Percentiles rank a stretch among this genome's conserved stretches.
phyloP scores from a whole-genome alignment of 2,888 invertebrate species.

The Synanthedon andrenaeformis region DNA sequence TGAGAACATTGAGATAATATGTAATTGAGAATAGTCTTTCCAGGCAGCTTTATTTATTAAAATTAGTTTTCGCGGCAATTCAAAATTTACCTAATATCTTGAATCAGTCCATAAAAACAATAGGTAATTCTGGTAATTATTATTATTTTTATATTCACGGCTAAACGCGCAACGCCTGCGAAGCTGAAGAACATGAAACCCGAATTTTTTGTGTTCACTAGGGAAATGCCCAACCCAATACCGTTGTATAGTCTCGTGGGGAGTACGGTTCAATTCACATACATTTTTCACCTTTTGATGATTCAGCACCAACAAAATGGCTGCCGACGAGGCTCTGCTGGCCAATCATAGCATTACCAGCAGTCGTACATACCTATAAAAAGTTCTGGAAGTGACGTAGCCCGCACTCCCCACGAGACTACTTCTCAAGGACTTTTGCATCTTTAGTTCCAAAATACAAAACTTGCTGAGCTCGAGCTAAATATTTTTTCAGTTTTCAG shows the following conservation, averaged over 20 bases:
- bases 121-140: too few relatives aligned
- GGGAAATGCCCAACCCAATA: conserved; percentile 72
- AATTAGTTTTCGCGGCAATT: conserved; percentile 26
- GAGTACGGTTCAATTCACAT: conserved; percentile 67
- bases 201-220: conserved; percentile 63
- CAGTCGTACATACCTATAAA: conserved; percentile 53
- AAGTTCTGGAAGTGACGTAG: conserved; percentile 57
- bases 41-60: not conserved
- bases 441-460: conserved; percentile 36
- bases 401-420: conserved; percentile 64
- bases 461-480: too few relatives aligned
- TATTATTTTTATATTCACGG: conserved; percentile 34
- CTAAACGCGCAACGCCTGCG: conserved; percentile 12
- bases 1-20: too few relatives aligned
- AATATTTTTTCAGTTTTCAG: too few relatives aligned
- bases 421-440: conserved; percentile 65
- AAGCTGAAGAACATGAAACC: conserved; percentile 56
- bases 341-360: conserved; percentile 51
- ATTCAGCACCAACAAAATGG: conserved; percentile 76
- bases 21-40: not conserved
- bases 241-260: conserved; percentile 72
- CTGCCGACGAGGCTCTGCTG: conserved; percentile 68
- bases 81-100: conserved; percentile 8
- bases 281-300: conserved; percentile 74
- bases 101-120: not conserved